Evolutionary conservation across 2,888 invertebrate genomes (phyloP).

Genomic region (Tipula lateralis): DNA sequence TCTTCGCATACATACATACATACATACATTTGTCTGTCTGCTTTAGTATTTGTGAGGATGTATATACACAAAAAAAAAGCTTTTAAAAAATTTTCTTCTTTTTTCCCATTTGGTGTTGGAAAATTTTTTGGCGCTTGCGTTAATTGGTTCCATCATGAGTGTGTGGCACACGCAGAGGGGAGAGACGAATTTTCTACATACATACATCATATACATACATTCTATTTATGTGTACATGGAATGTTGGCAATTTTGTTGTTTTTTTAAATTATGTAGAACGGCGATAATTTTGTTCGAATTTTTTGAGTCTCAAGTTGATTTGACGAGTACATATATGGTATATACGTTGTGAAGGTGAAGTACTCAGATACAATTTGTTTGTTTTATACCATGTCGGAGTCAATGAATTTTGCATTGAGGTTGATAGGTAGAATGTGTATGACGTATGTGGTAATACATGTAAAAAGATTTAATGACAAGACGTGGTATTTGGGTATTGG

Average conservation of each 20-base stretch:
- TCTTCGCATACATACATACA: neutral
- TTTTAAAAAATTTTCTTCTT: neutral
- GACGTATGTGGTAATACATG: neutral
- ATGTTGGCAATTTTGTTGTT: neutral
- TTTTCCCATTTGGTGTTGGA: neutral
- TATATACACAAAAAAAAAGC: neutral
- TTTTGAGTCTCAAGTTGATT: slow-evolving; percentile 11
- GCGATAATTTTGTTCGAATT: neutral
- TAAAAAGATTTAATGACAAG: neutral
- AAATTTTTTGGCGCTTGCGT: slow-evolving; percentile 27
- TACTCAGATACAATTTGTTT: neutral
- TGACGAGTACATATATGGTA: neutral
- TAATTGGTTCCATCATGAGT: neutral
- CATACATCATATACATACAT: neutral
- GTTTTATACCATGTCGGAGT: neutral
- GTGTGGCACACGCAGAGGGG: neutral
- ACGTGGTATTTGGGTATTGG: no score
- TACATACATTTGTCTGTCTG: neutral
- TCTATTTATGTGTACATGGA: neutral
- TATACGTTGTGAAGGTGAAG: neutral
- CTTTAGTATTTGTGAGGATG: neutral
- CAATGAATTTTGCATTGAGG: neutral
- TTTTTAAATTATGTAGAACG: neutral
- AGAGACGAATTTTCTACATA: neutral
- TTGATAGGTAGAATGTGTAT: neutral